Conservation (phyloP, 2,888 invertebrate species). For the Cataglyphis livida region DNA sequence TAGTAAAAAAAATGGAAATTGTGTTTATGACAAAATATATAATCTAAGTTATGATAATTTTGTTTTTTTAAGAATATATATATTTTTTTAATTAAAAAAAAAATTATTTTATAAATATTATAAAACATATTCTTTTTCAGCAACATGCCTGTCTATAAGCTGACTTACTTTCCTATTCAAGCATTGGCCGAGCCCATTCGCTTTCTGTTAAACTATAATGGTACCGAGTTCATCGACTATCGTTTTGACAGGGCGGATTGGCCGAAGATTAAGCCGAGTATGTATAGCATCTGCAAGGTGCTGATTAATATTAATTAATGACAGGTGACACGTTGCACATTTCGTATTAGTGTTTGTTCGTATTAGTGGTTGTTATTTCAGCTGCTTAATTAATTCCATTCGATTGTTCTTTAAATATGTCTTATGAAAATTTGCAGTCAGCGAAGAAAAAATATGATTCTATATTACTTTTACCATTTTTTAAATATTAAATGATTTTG, state of each 20-base stretch:
- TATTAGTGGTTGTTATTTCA: background rate
- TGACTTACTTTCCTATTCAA: constrained; percentile 84
- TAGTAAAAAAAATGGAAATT: background rate
- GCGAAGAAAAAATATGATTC: background rate
- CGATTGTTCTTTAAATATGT: background rate
- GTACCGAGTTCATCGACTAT: constrained; percentile 83
- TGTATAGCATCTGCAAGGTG: constrained; percentile 32
- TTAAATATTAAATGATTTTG: background rate
- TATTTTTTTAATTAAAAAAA: background rate
- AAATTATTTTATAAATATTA: too few relatives aligned
- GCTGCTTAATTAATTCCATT: background rate
- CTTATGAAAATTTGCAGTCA: background rate
- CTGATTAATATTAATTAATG: background rate
- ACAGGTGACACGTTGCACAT: background rate
- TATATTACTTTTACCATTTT: background rate
- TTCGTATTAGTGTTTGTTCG: background rate
- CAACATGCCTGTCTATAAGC: constrained; percentile 78
- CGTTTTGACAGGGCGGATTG: constrained; percentile 80
- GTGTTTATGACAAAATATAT: background rate
- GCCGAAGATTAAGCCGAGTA: constrained; percentile 80
- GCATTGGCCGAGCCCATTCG: constrained; percentile 85
- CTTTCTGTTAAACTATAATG: constrained; percentile 83
- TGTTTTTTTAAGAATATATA: background rate
- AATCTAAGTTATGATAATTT: background rate
- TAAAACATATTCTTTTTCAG: constrained; percentile 40